Conservation (phyloP, 2,888 invertebrate species). For the Trisateles emortualis region DNA sequence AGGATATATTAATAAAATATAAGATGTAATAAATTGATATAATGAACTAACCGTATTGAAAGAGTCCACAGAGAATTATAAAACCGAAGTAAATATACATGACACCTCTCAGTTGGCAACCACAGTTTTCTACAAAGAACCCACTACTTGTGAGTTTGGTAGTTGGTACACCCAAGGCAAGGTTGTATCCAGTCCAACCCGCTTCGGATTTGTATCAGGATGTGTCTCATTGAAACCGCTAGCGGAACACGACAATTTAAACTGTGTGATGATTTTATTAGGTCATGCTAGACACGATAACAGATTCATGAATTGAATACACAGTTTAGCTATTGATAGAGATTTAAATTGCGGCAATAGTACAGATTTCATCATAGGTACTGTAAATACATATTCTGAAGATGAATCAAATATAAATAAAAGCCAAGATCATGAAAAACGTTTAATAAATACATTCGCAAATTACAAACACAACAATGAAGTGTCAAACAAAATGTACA, state of each 20-base stretch:
- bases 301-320: slow-evolving; percentile 33
- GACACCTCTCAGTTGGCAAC: slow-evolving; percentile 17
- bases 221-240: slow-evolving; percentile 50
- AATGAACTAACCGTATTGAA: slow-evolving; percentile 66
- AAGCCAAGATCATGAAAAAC: slow-evolving; percentile 62
- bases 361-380: slow-evolving; percentile 1
- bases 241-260: slow-evolving; percentile 61
- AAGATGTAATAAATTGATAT: slow-evolving; percentile 24
- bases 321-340: slow-evolving; percentile 13
- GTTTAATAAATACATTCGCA: slow-evolving; percentile 77
- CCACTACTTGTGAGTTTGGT: slow-evolving; percentile 42
- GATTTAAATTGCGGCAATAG: slow-evolving; percentile 3
- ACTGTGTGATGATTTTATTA: slow-evolving; percentile 51
- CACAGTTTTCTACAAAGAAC: slow-evolving; percentile 42
- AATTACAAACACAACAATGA: slow-evolving; percentile 76
- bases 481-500: slow-evolving; percentile 53
- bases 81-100: slow-evolving; percentile 42
- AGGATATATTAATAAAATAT: slow-evolving; percentile 16
- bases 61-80: slow-evolving; percentile 59
- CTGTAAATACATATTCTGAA: slow-evolving; percentile 8
- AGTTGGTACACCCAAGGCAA: slow-evolving; percentile 25
- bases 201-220: slow-evolving; percentile 51
- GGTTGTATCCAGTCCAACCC: slow-evolving; percentile 43
- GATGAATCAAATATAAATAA: slow-evolving; percentile 28
- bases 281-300: slow-evolving; percentile 38